Percentiles rank a stretch among this genome's conserved stretches.
These are phyloP conservation scores for Drosophila putrida DNA, from an alignment of 2,888 invertebrate genomes.

Conservation along the genomic window DNA sequence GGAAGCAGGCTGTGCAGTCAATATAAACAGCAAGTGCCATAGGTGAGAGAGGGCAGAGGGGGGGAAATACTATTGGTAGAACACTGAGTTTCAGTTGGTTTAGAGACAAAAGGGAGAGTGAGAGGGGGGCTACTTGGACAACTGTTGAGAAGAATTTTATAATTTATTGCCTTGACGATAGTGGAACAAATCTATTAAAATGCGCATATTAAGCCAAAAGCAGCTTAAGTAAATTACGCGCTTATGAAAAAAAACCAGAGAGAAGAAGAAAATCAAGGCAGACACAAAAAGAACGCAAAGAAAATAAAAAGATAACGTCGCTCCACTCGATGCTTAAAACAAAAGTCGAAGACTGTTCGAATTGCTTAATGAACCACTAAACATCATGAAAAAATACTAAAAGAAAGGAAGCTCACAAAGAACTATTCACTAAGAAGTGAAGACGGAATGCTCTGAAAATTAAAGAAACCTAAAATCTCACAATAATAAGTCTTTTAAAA, in stretches of 20 bases:
- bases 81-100: neutral
- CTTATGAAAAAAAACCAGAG: constrained; percentile 57
- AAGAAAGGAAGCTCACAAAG: constrained; percentile 7
- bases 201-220: constrained; percentile 82
- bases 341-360: constrained; percentile 59
- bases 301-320: constrained; percentile 14
- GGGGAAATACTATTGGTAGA: neutral
- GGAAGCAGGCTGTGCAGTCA: constrained; percentile 16
- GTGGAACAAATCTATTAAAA: constrained; percentile 82
- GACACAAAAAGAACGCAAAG: constrained; percentile 8
- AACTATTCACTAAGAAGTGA: neutral
- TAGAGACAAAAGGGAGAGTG: neutral
- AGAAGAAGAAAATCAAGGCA: constrained; percentile 18
- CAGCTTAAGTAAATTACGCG: constrained; percentile 82
- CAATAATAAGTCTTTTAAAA: neutral
- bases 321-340: constrained; percentile 38
- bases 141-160: constrained; percentile 59
- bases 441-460: constrained; percentile 18
- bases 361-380: constrained; percentile 74
- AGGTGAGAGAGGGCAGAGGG: neutral
- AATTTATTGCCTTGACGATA: constrained; percentile 81
- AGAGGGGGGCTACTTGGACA: constrained; percentile 16
- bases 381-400: constrained; percentile 46
- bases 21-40: constrained; percentile 49
- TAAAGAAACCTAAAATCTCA: neutral